Evolutionary conservation across 2,797 vertebrate species (phyloP).

Genomic region (Sebastes iracundus): DNA sequence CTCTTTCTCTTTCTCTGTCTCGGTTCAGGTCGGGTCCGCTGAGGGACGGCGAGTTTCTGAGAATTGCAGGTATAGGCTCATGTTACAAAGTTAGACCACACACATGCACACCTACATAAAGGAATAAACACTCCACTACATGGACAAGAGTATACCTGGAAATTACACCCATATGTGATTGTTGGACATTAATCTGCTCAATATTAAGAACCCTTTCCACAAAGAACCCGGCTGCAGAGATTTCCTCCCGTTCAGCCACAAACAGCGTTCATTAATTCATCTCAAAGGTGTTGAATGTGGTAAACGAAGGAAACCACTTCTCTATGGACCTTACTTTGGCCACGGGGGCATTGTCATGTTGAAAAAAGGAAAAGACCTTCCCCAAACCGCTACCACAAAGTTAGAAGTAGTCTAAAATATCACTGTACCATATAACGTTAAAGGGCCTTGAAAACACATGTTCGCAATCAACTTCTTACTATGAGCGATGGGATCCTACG

Average conservation of each 20-base stretch:
- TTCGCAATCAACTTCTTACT: neutral
- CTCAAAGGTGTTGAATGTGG: neutral
- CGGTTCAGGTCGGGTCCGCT: neutral
- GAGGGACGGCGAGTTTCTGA: slow-evolving; percentile 3
- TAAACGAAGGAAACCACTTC: neutral
- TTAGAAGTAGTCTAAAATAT: neutral
- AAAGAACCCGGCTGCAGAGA: neutral
- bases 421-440: too few relatives aligned
- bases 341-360: neutral
- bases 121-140: neutral
- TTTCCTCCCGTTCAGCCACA: neutral
- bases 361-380: neutral
- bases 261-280: neutral
- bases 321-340: neutral
- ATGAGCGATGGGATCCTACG: neutral
- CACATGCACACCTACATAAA: neutral
- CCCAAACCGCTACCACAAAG: neutral
- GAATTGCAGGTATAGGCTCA: neutral
- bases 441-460: neutral
- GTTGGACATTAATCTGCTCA: too few relatives aligned
- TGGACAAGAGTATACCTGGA: neutral
- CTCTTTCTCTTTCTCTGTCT: neutral
- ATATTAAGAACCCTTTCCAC: too few relatives aligned
- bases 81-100: neutral
- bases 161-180: neutral